A percentile compares a stretch with the other conserved stretches of the same genome.
Conservation (phyloP, 2,888 invertebrate species). For the Caenorhabditis panamensis region DNA sequence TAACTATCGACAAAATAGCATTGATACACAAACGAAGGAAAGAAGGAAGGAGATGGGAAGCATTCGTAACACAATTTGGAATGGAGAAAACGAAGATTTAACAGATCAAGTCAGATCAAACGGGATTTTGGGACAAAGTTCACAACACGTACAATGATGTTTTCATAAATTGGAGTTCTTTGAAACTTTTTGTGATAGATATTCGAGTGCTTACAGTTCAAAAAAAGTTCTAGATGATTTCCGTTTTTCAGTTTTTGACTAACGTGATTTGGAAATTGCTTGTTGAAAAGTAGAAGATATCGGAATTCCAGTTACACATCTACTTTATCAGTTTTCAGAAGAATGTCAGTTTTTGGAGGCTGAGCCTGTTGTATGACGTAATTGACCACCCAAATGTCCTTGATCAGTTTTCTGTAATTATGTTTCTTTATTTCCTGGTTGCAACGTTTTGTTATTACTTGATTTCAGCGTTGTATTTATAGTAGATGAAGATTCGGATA, state of each 20-base stretch:
- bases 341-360: slow-evolving; percentile 34
- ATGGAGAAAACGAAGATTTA: slow-evolving; percentile 16
- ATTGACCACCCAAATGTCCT: slow-evolving; percentile 32
- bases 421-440: not conserved
- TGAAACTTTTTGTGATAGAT: too few species aligned
- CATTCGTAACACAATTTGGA: slow-evolving; percentile 1
- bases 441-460: slow-evolving; percentile 31
- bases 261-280: too few species aligned
- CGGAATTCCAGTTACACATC: slow-evolving; percentile 29
- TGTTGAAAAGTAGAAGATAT: too few species aligned
- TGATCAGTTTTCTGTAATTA: slow-evolving; percentile 35
- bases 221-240: too few species aligned
- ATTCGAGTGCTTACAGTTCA: too few species aligned
- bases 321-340: slow-evolving; percentile 43
- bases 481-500: slow-evolving; percentile 73
- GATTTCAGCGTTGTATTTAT: slow-evolving; percentile 73
- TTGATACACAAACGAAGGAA: not conserved
- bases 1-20: slow-evolving; percentile 26
- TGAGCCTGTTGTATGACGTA: slow-evolving; percentile 29
- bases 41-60: not conserved
- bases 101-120: slow-evolving; percentile 5
- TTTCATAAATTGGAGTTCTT: too few species aligned
- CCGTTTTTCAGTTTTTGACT: too few species aligned
- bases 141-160: slow-evolving; percentile 16
- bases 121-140: not conserved